Conservation (phyloP, 2,888 invertebrate species). For the Drosophila anomalata region DNA sequence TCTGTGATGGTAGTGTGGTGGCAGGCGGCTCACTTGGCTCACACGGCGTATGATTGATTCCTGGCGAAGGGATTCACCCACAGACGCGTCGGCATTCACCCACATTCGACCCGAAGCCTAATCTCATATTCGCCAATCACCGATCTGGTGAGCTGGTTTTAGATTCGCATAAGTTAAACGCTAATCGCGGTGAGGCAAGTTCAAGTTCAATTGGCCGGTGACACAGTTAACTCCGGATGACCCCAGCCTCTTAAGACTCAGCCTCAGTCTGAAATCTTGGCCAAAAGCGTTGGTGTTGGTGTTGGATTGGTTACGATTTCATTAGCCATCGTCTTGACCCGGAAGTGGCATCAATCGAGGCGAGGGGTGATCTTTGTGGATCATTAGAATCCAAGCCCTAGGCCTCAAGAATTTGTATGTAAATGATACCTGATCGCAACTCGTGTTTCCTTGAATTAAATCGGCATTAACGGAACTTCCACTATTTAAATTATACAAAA, state of each 20-base stretch:
- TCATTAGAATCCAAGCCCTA: conserved; percentile 63
- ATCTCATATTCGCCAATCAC: conserved; percentile 21
- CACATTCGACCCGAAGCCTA: conserved; percentile 39
- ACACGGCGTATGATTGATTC: conserved; percentile 59
- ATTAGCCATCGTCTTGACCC: conserved; percentile 54
- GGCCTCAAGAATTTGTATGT: conserved; percentile 66
- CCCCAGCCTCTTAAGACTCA: conserved; percentile 65
- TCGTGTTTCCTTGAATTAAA: conserved; percentile 45
- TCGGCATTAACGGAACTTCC: conserved; percentile 22
- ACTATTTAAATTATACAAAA: conserved; percentile 1
- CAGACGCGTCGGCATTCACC: conserved; percentile 48
- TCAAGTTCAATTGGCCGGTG: conserved; percentile 78
- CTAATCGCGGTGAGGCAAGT: conserved; percentile 49
- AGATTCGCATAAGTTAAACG: conserved; percentile 21
- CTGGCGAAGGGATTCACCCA: conserved; percentile 30
- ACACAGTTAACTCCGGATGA: conserved; percentile 72
- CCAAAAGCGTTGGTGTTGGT: conserved; percentile 12
- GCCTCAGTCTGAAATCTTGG: conserved; percentile 13
- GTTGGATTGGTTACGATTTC: conserved; percentile 26
- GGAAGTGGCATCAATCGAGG: conserved; percentile 57
- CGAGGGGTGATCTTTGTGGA: conserved; percentile 30
- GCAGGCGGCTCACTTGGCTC: conserved; percentile 2
- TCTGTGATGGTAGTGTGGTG: background rate
- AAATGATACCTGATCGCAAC: conserved; percentile 50
- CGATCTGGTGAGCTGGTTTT: conserved; percentile 23